Base-by-base conservation (phyloP, 2,888 invertebrate genomes). In the Pomacea canaliculata region DNA sequence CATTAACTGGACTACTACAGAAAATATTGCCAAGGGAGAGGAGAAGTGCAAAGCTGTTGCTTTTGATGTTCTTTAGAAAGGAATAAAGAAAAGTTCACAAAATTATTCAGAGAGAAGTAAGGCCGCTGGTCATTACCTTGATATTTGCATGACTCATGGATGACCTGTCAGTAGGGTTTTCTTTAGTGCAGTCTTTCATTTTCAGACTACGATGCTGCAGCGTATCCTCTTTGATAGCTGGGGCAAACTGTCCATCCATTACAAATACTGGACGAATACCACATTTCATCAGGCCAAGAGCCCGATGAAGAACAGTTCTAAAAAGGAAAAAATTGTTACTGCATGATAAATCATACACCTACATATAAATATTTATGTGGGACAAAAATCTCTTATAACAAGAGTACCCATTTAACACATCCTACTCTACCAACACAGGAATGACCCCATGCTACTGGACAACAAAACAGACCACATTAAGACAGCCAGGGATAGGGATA, bases 231-330 rank as follows among this genome's bases (percentile, higher is more conserved):
- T 74, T 74, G 19, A 74, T 27, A 23, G 68, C 49, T 23, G 74
- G 74, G 60, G 74, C 74, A 37, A 46, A n/a, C 46, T 56, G 16
- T 10, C 62, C 69, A 16, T 74, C 74, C 74, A 74, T 46, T 48
- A 74, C 74, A 69, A 69, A 68, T 7, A 74, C 13, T 19, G 69
- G 74, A 48, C 49, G 56, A 46, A 74, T 69, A 12, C 74, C 74
- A 60, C 68, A 60, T 19, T 74, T 69, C 74, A 74, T n/a, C 48
- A 74, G 69, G 59, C 69, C 48, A 27, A 74, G 59, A 13, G 69
- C 69, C 27, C 74, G 68, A 63, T 60, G 68, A 69, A 74, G 68
- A 37, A 74, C 69, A 8, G 69, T 74, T 27, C 74, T 74, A 49
- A 48, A 9, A 48, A 59, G 37, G 19, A 70, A 72, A 9, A 49